Base-by-base conservation (phyloP, 2,797 vertebrate species). In the Petrocephalus sullivani region DNA sequence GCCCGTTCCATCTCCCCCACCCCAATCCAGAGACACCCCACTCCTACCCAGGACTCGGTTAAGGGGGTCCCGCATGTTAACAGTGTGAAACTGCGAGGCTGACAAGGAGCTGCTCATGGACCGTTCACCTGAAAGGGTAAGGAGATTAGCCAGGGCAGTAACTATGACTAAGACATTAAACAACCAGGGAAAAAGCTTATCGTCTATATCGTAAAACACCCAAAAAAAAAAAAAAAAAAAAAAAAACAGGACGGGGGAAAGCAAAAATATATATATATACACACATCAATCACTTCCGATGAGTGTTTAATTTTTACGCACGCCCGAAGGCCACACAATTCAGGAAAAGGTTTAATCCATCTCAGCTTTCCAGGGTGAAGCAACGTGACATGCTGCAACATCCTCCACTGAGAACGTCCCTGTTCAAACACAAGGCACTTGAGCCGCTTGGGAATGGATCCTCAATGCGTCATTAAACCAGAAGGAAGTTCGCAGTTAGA, bases 61-160 rank as follows among this genome's bases (percentile, higher is more conserved):
- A 82, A 99, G 96, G 0, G 98, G 98, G 90, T 99, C 98, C 90
- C 97, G 96, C 97, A 99, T 99, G 95, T 98, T 99, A 92, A 99
- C 96, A 0, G 97, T 97, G 94, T 99, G 98, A 2, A 99, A 97
- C 93, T 99, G 98, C 51, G 98, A 98, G 87, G 98, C 98, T 0
- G 98, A 99, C 3, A 99, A 95, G 0, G 98, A 99, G 91, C 94
- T 98, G 94, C 97, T 99, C 97, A 99, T 99, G 0, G 98, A 97
- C 49, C 97, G 95, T 90, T 99, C 98, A 67, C 96, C 96, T 96
- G 83, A 87, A 89, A 91, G 89, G 54, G 8, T 0, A 37, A 87
- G 12, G 33, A 86, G 82, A 58, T n/a, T 49, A 71, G 86, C 58
- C 33, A 7, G 37, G 14, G 37, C 2, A 19, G 67, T 67, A 33